A percentile compares a stretch with the other conserved stretches of the same genome.
phyloP scores from a whole-genome alignment of 2,797 vertebrate genomes.

The Aldrovandia affinis region DNA sequence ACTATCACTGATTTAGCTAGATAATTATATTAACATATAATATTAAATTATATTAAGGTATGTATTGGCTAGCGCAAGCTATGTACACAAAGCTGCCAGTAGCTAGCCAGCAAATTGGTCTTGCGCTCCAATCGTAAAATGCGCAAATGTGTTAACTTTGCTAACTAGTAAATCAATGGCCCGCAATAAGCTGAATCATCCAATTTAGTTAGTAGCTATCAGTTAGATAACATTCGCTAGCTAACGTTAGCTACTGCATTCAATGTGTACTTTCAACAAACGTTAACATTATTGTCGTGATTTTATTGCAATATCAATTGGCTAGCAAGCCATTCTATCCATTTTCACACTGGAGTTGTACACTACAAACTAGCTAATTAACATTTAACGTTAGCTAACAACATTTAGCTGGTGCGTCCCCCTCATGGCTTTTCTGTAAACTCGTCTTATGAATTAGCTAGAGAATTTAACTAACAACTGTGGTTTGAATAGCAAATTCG shows the following conservation, averaged over 20 bases:
- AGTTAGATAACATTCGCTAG: neutral
- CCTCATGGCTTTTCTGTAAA: neutral
- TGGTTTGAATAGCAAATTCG: neutral
- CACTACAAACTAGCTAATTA: neutral
- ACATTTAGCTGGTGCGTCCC: slow-evolving; percentile 24
- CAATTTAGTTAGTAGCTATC: neutral
- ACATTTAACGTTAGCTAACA: slow-evolving; percentile 14
- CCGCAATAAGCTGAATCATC: neutral
- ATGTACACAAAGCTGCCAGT: slow-evolving; percentile 36
- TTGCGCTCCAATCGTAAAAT: neutral
- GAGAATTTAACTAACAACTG: neutral
- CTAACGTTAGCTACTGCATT: too few species aligned
- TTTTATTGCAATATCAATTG: neutral
- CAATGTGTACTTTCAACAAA: neutral
- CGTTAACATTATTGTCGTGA: neutral
- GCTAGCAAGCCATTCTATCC: neutral
- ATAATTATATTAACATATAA: neutral
- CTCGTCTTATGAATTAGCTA: neutral
- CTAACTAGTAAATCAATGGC: neutral
- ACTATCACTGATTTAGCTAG: neutral
- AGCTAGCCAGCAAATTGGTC: slow-evolving; percentile 35
- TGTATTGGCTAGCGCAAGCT: neutral
- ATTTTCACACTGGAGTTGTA: neutral
- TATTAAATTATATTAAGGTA: neutral
- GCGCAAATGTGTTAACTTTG: neutral